Evolutionary conservation across 2,888 invertebrate genomes (phyloP), one percentile per base, ranked within the genome.

Genomic region (Leptura quadrifasciata): DNA sequence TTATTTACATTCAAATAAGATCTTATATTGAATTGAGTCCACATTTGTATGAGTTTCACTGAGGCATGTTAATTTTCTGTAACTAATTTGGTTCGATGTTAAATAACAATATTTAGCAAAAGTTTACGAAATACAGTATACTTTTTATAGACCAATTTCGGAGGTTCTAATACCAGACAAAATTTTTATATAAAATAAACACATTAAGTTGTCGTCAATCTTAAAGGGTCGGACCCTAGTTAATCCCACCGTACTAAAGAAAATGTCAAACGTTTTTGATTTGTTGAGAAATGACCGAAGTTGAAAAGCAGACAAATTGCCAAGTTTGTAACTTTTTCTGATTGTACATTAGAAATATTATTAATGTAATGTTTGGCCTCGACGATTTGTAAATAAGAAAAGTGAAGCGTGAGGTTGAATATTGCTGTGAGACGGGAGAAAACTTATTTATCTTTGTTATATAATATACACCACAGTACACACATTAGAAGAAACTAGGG

Each of bases 301-400:
- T 65, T 65, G 54, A 24, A 54, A 65, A 52, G 21, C n/a, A 65
- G 65, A 65, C 52, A 65, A 65, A 65, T 65, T 65, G 65, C 65
- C 21, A 54, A 65, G 65, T 65, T 47, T 65, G 65, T 52, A 65
- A 54, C 65, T 65, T 65, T 64, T 64, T 65, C 65, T 65, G 18
- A 39, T 54, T 54, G 52, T n/a, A 15, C 65, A 52, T 65, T 54
- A 65, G 20, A 65, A 52, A 52, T 54, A 54, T 54, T 39, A 39
- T 18, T 65, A 52, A 52, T 52, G 64, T 47, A 52, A 47, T 65
- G 20, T 52, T 20, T 21, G 47, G 21, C 18, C 35, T 47, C 47
- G 15, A 10, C 21, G 12, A 20, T 15, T n/a, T 39, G 64, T 15
- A 65, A 65, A 39, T 31, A 17, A 6, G 17, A n/a, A 31, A 1